Base-by-base conservation (phyloP, 2,888 invertebrate species). In the Drosophila neutralis region DNA sequence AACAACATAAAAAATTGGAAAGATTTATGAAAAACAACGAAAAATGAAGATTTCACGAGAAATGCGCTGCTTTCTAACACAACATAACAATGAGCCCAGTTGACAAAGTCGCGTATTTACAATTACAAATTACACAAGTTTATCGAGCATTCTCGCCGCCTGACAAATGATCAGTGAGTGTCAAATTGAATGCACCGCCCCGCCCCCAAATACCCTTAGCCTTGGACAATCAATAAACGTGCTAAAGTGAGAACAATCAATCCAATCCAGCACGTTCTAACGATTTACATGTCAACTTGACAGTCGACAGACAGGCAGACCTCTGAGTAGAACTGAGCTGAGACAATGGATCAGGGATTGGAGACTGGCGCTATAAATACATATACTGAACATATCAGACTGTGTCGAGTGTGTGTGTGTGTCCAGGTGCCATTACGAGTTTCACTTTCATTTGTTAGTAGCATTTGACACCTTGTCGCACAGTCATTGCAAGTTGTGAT, bases 401-500 rank as follows among this genome's bases (percentile, higher is more conserved):
- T 27, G 36, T 13, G 21, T 8, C 38, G 56, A 29, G 18, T 51
- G 24, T 36, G 24, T 24, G 35, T 85, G 82, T 85, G 76, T 83
- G 85, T 84, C 85, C 84, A 86, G 86, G 84, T 85, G 84, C 67
- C 81, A 71, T 60, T 62, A 18, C 57, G 68, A 75, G 74, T 90
- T 91, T 91, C 88, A 90, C 87, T 91, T 91, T 91, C 89, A 91
- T 90, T 91, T 91, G 90, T 91, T 89, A 87, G 73, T 70, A 66
- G 76, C 80, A 70, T 75, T 87, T 91, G 91, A 91, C 91, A 91
- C 90, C 90, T 90, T 90, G 87, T 90, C 69, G 60, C 61, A 64
- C 65, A 70, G 73, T 63, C 45, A 67, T 63, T 78, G 76, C 76
- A 78, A 78, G 69, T 76, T 70, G 68, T 21, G 83, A 85, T 85